Conservation (phyloP, 1,140 invertebrate genomes). For the Drosophila busckii region DNA sequence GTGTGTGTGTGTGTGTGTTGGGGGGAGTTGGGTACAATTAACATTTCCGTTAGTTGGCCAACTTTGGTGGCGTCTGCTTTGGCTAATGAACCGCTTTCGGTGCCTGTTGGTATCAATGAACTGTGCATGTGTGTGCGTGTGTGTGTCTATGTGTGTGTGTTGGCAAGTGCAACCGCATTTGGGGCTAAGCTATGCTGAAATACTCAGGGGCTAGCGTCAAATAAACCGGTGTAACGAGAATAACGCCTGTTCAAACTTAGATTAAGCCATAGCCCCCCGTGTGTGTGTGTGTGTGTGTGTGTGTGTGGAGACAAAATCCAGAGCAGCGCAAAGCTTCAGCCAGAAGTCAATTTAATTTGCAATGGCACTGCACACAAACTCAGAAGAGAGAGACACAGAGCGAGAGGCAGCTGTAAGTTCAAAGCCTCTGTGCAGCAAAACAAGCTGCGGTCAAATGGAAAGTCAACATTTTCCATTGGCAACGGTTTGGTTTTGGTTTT, state of each 20-base stretch:
- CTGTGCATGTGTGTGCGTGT: conserved; percentile 6
- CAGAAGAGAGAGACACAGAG: background rate
- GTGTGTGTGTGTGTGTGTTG: too few relatives aligned
- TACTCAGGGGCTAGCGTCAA: background rate
- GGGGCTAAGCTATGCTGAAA: too few relatives aligned
- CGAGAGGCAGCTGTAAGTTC: conserved; percentile 31
- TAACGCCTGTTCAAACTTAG: too few relatives aligned
- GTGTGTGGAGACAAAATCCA: too few relatives aligned
- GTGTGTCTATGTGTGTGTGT: too few relatives aligned
- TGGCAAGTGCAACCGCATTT: conserved; percentile 27
- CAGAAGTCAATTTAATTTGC: too few relatives aligned
- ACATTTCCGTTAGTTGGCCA: conserved; percentile 76
- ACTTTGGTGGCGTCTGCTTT: conserved; percentile 74
- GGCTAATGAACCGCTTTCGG: conserved; percentile 64
- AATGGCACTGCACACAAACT: conserved; percentile 1
- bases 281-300: too few relatives aligned
- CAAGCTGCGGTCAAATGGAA: conserved; percentile 71
- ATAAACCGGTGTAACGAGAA: conserved; percentile 59
- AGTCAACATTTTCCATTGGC: conserved; percentile 60
- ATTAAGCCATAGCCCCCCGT: too few relatives aligned
- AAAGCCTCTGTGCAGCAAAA: conserved; percentile 55
- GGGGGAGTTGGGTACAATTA: too few relatives aligned
- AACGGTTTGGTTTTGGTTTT: conserved; percentile 58
- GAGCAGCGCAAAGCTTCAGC: too few relatives aligned
- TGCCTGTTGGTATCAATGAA: conserved; percentile 50